Conservation (phyloP, 2,888 invertebrate species). For the Cephus sareptanus region DNA sequence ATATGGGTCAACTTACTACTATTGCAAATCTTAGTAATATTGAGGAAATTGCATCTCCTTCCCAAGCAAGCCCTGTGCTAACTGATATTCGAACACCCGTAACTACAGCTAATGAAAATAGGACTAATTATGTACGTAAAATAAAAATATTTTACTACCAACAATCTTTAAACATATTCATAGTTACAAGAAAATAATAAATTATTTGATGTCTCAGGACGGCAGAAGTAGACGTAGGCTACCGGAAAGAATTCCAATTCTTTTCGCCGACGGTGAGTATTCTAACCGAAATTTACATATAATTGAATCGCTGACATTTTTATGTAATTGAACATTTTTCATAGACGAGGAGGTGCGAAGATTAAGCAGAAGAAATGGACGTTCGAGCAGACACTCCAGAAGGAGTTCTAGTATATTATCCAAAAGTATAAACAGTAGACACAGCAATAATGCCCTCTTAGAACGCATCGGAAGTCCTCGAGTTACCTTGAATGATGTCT, state of each 20-base stretch:
- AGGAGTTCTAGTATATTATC: conserved; percentile 38
- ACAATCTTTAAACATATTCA: background rate
- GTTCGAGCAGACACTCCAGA: conserved; percentile 39
- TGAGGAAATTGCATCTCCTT: conserved; percentile 42
- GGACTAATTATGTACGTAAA: conserved; percentile 36
- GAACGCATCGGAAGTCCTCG: conserved; percentile 46
- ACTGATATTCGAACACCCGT: conserved; percentile 6
- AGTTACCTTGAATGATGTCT: conserved; percentile 57
- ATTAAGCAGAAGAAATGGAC: conserved; percentile 35
- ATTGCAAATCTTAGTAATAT: conserved; percentile 50
- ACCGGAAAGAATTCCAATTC: conserved; percentile 47
- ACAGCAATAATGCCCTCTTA: conserved; percentile 13
- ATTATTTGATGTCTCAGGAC: conserved; percentile 31
- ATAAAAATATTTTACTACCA: background rate
- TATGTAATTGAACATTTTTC: conserved; percentile 2
- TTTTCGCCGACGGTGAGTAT: conserved; percentile 43
- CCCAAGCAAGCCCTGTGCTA: conserved; percentile 33
- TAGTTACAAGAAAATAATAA: background rate
- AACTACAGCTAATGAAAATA: conserved; percentile 8
- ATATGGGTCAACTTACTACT: conserved; percentile 47
- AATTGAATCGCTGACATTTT: background rate
- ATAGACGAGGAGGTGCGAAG: conserved; percentile 37
- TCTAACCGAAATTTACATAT: background rate
- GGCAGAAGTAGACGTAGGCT: conserved; percentile 38
- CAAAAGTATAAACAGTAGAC: conserved; percentile 18